These are phyloP conservation scores for Netelia inedita DNA, from an alignment of 2,888 invertebrate genomes.

Conservation along the genomic window DNA sequence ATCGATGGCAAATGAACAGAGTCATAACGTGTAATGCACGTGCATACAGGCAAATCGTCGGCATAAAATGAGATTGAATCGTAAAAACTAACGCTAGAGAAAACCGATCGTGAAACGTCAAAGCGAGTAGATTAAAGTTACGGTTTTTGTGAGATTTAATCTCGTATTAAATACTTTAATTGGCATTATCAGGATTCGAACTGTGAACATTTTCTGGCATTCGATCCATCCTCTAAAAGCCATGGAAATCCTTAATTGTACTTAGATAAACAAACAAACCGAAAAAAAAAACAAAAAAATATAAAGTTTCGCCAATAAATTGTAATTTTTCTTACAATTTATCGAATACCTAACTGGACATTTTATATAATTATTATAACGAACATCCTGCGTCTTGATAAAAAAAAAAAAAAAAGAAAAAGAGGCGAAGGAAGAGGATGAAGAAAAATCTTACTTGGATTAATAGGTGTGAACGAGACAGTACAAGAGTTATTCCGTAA, in stretches of 20 bases:
- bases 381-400: not conserved
- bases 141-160: too few species aligned
- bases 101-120: not conserved
- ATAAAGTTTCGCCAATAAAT: too few species aligned
- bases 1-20: constrained; percentile 43
- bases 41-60: constrained; percentile 36
- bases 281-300: too few species aligned
- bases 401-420: not conserved
- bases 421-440: too few species aligned
- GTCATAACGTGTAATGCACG: constrained; percentile 12
- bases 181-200: too few species aligned
- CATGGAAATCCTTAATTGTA: too few species aligned
- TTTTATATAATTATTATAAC: not conserved
- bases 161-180: too few species aligned
- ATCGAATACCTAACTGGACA: not conserved
- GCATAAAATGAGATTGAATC: constrained; percentile 38
- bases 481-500: constrained; percentile 34
- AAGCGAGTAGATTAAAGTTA: not conserved
- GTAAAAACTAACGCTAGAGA: constrained; percentile 1
- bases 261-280: too few species aligned
- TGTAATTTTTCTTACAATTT: too few species aligned
- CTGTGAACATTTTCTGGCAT: too few species aligned
- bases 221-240: too few species aligned
- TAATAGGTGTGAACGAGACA: constrained; percentile 28
- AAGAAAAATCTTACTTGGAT: not conserved